Conservation (phyloP, 2,113 vertebrate genomes). For the Opisthocomus hoazin region DNA sequence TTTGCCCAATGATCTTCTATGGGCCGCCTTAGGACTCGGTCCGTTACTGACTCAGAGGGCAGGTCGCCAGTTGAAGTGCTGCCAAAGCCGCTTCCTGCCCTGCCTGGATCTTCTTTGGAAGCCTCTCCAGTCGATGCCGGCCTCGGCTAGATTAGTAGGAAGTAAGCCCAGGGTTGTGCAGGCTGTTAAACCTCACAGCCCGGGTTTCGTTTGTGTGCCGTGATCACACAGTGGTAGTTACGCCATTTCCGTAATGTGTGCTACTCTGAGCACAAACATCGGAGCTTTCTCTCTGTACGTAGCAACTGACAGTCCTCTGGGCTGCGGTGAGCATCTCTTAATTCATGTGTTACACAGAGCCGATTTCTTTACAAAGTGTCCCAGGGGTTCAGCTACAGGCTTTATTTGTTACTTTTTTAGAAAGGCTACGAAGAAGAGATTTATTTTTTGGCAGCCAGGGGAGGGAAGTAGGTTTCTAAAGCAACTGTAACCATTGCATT, state of each 20-base stretch:
- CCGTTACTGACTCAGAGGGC: background rate
- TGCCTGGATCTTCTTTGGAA: background rate
- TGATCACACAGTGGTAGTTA: background rate
- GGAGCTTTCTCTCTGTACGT: background rate
- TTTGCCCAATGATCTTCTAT: background rate
- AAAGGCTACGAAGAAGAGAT: background rate
- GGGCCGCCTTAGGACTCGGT: fast-evolving
- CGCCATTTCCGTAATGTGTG: background rate
- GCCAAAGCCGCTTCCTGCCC: conserved; percentile 35
- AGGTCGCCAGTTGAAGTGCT: background rate
- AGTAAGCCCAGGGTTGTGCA: background rate
- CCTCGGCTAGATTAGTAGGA: background rate
- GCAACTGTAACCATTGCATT: background rate
- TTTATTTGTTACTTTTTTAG: background rate
- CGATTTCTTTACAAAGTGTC: background rate
- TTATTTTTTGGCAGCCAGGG: background rate
- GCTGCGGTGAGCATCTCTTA: background rate
- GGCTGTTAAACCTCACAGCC: background rate
- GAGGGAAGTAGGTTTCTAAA: conserved; percentile 11
- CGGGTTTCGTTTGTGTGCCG: background rate
- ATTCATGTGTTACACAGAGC: background rate
- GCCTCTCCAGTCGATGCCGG: background rate
- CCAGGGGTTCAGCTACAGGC: background rate
- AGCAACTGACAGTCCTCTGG: background rate
- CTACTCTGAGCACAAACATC: background rate